Percentiles rank a stretch among this genome's conserved stretches.
phyloP scores from a whole-genome alignment of 2,797 vertebrate species.

The Harpagifer antarcticus region DNA sequence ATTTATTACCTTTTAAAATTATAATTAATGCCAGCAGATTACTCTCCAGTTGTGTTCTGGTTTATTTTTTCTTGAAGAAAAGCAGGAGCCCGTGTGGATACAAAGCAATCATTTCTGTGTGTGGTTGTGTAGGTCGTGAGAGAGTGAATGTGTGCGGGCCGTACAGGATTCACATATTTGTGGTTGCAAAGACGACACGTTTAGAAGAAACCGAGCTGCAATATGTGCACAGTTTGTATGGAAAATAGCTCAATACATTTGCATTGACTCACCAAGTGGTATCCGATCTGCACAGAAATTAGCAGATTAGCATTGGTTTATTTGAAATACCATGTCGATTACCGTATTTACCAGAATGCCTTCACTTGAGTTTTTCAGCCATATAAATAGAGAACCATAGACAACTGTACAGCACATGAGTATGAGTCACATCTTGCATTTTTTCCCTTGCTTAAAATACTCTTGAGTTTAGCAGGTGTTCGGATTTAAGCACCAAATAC shows the following conservation, averaged over 20 bases:
- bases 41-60: neutral
- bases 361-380: neutral
- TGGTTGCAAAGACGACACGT: conserved; percentile 3
- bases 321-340: conserved; percentile 6
- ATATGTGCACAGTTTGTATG: conserved; percentile 16
- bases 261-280: neutral
- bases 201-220: conserved; percentile 1
- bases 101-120: neutral
- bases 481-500: neutral
- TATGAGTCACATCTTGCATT: conserved; percentile 34
- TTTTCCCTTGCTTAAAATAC: conserved; percentile 10
- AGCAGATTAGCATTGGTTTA: neutral
- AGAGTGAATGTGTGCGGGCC: conserved; percentile 1
- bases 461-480: conserved; percentile 1
- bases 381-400: conserved; percentile 10
- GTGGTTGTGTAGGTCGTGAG: neutral
- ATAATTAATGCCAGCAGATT: conserved; percentile 18
- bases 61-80: conserved; percentile 26
- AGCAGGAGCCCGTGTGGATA: conserved; percentile 8
- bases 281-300: conserved; percentile 2
- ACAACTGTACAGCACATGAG: conserved; percentile 12
- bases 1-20: conserved; percentile 4
- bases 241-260: conserved; percentile 25
- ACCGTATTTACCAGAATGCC: conserved; percentile 1
- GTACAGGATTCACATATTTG: conserved; percentile 25